Conservation (phyloP, 2,113 vertebrate genomes). For the Labeo rohita region DNA sequence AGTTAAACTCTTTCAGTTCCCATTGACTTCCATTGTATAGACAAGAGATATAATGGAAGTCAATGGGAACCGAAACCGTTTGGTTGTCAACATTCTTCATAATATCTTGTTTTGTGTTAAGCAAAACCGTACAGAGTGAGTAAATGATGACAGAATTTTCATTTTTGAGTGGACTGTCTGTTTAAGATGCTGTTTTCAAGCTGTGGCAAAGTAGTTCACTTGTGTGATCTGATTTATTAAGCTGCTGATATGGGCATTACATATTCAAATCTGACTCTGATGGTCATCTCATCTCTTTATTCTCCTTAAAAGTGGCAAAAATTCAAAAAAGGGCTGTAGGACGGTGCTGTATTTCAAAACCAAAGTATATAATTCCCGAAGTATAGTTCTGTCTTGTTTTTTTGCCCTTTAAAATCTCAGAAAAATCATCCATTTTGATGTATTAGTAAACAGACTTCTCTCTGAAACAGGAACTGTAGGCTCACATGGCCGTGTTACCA, state of each 20-base stretch:
- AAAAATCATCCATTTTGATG: slow-evolving; percentile 12
- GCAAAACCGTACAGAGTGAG: too few species aligned
- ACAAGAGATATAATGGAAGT: background rate
- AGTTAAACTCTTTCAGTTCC: background rate
- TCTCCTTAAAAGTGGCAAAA: background rate
- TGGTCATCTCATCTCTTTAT: background rate
- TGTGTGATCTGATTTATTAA: too few species aligned
- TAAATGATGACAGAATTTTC: too few species aligned
- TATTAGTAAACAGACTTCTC: background rate
- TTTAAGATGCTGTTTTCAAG: too few species aligned
- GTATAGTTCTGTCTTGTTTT: background rate
- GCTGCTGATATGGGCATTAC: background rate
- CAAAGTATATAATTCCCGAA: background rate
- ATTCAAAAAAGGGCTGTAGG: background rate
- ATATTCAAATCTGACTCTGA: background rate
- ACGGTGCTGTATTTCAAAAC: background rate
- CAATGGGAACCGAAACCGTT: background rate
- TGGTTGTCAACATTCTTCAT: background rate
- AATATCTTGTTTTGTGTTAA: background rate
- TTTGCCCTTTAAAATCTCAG: background rate
- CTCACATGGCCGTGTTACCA: background rate
- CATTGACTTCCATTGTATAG: background rate
- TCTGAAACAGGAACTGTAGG: background rate
- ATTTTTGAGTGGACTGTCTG: too few species aligned
- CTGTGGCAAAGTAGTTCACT: too few species aligned